Percentiles rank a stretch among this genome's conserved stretches.
These are phyloP conservation scores for Callipepla californica DNA, from an alignment of 2,113 vertebrate species.

Conservation along the genomic window DNA sequence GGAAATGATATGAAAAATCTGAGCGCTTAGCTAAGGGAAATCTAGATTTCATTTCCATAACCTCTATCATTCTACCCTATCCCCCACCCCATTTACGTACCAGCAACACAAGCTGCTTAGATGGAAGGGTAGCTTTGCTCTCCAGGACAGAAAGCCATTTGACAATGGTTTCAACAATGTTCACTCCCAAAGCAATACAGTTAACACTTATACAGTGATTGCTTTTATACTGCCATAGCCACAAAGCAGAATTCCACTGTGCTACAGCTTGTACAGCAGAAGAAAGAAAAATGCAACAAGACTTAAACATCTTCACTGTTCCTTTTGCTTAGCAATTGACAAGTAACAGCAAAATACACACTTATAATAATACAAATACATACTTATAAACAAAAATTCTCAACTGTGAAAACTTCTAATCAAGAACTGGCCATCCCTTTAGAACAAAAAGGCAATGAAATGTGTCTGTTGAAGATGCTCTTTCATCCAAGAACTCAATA, in stretches of 20 bases:
- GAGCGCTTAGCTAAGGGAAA: background rate
- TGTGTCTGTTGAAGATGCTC: background rate
- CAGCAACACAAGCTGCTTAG: background rate
- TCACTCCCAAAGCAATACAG: background rate
- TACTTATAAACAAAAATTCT: background rate
- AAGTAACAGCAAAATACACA: background rate
- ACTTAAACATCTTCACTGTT: background rate
- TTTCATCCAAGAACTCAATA: background rate
- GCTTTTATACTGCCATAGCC: background rate
- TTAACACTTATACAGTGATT: background rate
- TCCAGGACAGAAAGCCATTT: background rate
- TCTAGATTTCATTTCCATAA: background rate
- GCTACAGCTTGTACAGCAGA: background rate
- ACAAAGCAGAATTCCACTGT: background rate
- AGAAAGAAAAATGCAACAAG: background rate
- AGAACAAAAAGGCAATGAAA: background rate
- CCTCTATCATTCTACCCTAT: background rate
- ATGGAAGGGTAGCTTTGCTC: background rate
- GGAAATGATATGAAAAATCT: background rate
- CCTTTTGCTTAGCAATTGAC: background rate
- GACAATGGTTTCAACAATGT: accelerated
- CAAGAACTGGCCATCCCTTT: background rate
- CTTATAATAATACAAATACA: background rate
- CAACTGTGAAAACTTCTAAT: background rate
- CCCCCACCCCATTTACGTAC: background rate